Evolutionary conservation across 37 sponge, comb jelly and placozoan genomes (phyloP).

Genomic region (Sycon ciliatum): DNA sequence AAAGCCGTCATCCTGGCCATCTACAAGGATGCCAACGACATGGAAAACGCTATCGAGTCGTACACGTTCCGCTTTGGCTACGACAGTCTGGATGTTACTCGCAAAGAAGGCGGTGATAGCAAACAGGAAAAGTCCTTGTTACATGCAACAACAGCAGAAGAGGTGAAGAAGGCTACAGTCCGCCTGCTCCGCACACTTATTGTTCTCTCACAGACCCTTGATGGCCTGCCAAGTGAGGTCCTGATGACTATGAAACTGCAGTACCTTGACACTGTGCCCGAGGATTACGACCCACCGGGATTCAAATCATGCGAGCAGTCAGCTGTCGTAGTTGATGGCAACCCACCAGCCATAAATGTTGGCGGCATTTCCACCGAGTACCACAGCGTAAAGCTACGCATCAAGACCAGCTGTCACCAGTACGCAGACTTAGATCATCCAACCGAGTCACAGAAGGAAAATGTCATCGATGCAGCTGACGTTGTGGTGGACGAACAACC

Average conservation of each 20-base stretch:
- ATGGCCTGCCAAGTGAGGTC: conserved; percentile 76
- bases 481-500: not conserved
- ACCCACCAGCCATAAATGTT: too few species aligned
- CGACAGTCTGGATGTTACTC: not conserved
- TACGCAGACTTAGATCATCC: not conserved
- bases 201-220: conserved; percentile 83
- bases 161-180: conserved; percentile 73
- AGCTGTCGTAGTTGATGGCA: not conserved
- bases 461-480: not conserved
- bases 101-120: conserved; percentile 18
- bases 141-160: conserved; percentile 17
- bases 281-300: conserved; percentile 19
- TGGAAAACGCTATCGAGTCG: conserved; percentile 42
- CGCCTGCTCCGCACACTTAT: conserved; percentile 79
- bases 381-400: conserved; percentile 63
- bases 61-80: conserved; percentile 53
- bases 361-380: not conserved
- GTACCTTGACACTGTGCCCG: conserved; percentile 49
- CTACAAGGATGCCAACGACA: conserved; percentile 37
- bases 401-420: conserved; percentile 53
- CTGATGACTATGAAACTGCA: conserved; percentile 88
- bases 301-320: conserved; percentile 10
- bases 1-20: too few species aligned
- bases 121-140: not conserved
- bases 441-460: not conserved